Evolutionary conservation across 2,113 vertebrate species (phyloP), one percentile per base, ranked within the genome.

Genomic region (Cinclus mexicanus): DNA sequence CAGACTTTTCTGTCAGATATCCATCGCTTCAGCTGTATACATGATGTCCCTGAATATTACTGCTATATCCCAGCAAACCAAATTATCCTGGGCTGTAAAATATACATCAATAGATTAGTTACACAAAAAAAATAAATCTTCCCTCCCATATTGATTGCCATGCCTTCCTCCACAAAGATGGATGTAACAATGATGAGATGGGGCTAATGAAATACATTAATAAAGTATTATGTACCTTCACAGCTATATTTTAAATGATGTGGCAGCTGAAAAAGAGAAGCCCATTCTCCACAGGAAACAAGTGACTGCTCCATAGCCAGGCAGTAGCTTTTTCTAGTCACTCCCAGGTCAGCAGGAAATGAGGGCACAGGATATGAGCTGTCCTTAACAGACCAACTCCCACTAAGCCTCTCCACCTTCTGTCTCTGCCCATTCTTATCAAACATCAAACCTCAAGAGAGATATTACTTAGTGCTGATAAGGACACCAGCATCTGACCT

Each of bases 381-480:
- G 42, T 31, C 64, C 12, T 41, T 50, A 75, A 75, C 12, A 68
- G 14, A 68, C 56, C 87, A 82, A 68, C 69, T 72, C 87, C 94
- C 65, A 46, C 0, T 1, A 0, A 2, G 2, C 10, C 60, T 81
- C 61, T 56, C 39, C 52, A 52, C 56, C 41, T 47, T 53, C 79
- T 75, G 44, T 28, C 37, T 89, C 87, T 95, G 47, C 88, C 79
- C 76, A 41, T 25, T 70, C 68, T 90, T 81, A 78, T 47, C 90
- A 86, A 88, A 83, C 31, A 78, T 28, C 83, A 80, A 85, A 76
- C 84, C 57, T 77, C 60, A 49, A 44, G 29, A 81, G 29, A 64
- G 64, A 59, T 31, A 76, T 93, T 84, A 96, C 52, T 64, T 60
- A 83, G 56, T 5, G 46, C 52, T 64, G 92, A 90, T 93, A 95